Evolutionary conservation across 2,888 invertebrate genomes (phyloP).

Genomic region (Ophion ellenae): DNA sequence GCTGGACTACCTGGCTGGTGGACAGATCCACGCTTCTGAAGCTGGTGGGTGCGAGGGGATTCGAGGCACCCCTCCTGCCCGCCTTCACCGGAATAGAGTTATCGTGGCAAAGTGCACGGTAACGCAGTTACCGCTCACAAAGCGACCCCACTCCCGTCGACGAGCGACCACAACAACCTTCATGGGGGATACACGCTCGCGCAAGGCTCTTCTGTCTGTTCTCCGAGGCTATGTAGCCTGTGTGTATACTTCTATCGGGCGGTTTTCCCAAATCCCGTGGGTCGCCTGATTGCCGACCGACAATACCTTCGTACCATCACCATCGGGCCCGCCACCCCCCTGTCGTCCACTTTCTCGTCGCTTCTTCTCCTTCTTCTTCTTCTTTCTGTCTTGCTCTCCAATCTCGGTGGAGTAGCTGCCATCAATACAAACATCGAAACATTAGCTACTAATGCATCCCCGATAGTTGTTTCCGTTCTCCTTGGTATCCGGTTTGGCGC

Average conservation of each 20-base stretch:
- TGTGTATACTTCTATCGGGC: conserved; percentile 37
- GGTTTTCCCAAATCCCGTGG: conserved; percentile 63
- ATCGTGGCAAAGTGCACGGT: conserved; percentile 83
- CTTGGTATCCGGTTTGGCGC: not conserved
- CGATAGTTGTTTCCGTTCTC: not conserved
- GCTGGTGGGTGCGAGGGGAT: conserved; percentile 46
- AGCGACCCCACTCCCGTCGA: conserved; percentile 73
- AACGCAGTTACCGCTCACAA: conserved; percentile 82
- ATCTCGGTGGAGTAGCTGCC: conserved; percentile 19
- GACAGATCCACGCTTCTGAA: conserved; percentile 62
- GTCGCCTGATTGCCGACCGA: conserved; percentile 66
- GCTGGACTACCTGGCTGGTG: conserved; percentile 38
- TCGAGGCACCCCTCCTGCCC: conserved; percentile 20
- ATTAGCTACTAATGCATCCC: conserved; percentile 50
- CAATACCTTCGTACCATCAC: conserved; percentile 57
- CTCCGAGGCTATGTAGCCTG: conserved; percentile 9
- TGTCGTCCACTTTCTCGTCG: conserved; percentile 47
- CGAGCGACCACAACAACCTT: conserved; percentile 71
- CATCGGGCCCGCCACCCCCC: conserved; percentile 6
- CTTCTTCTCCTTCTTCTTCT: conserved; percentile 23
- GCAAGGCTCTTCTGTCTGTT: conserved; percentile 32
- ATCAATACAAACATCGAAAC: conserved; percentile 45
- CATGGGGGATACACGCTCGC: conserved; percentile 51
- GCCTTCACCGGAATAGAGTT: conserved; percentile 78
- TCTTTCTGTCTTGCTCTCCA: conserved; percentile 47